These are phyloP conservation scores for Xestoiulus laeticollis DNA, from an alignment of 2,888 invertebrate species.

Conservation along the genomic window DNA sequence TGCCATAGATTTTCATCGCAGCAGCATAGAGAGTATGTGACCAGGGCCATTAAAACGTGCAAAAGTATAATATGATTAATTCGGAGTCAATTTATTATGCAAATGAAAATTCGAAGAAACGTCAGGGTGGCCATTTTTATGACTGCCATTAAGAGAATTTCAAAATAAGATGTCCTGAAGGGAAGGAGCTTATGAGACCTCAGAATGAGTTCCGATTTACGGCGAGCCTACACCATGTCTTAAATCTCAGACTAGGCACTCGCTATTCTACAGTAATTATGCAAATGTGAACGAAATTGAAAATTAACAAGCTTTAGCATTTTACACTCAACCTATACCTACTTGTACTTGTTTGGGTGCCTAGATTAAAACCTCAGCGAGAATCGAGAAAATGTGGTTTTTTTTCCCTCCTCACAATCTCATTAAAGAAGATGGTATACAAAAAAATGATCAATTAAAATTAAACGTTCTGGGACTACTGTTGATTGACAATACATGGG, in stretches of 20 bases:
- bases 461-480: not conserved
- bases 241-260: slow-evolving; percentile 9
- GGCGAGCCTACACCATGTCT: not conserved
- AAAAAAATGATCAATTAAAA: slow-evolving; percentile 24
- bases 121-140: slow-evolving; percentile 37
- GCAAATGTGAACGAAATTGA: slow-evolving; percentile 18
- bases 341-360: not conserved
- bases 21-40: slow-evolving; percentile 17
- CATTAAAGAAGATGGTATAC: not conserved
- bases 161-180: slow-evolving; percentile 34
- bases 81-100: slow-evolving; percentile 34
- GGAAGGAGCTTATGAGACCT: slow-evolving; percentile 1
- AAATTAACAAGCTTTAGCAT: slow-evolving; percentile 37
- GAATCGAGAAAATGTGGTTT: not conserved
- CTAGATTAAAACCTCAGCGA: not conserved
- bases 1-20: not conserved
- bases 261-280: slow-evolving; percentile 2
- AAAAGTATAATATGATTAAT: slow-evolving; percentile 30
- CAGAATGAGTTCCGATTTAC: not conserved
- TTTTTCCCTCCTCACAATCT: not conserved
- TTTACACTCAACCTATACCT: not conserved
- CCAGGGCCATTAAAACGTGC: slow-evolving; percentile 23
- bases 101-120: slow-evolving; percentile 37
- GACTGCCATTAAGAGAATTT: slow-evolving; percentile 31
- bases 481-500: not conserved